phyloP scores from a whole-genome alignment of 2,888 invertebrate genomes.

The Pachymerium ferrugineum region DNA sequence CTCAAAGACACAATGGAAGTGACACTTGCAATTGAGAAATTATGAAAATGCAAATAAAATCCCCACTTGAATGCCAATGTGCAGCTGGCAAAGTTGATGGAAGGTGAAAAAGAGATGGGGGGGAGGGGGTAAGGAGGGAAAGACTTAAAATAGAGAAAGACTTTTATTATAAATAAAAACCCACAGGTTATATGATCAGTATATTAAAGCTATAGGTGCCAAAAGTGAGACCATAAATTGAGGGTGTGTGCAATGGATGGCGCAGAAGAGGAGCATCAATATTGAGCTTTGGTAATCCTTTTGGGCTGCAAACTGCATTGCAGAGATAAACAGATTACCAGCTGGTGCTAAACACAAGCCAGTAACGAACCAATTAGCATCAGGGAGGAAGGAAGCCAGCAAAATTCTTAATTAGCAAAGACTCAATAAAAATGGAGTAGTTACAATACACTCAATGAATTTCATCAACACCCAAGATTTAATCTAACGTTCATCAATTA shows the following conservation, averaged over 20 bases:
- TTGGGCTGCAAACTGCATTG: slow-evolving; percentile 27
- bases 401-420: slow-evolving; percentile 22
- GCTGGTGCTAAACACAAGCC: slow-evolving; percentile 27
- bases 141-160: neutral
- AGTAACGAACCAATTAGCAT: slow-evolving; percentile 27
- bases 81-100: slow-evolving; percentile 12
- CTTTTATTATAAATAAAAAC: slow-evolving; percentile 14
- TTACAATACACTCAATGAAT: slow-evolving; percentile 12
- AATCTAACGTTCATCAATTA: neutral
- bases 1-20: neutral
- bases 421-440: slow-evolving; percentile 8
- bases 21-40: slow-evolving; percentile 16
- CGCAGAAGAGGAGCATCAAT: slow-evolving; percentile 7
- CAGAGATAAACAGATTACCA: slow-evolving; percentile 24
- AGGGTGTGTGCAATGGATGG: slow-evolving; percentile 16
- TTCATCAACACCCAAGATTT: neutral
- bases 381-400: slow-evolving; percentile 1
- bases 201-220: neutral
- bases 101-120: neutral
- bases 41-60: slow-evolving; percentile 24
- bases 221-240: slow-evolving; percentile 19
- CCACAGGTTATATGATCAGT: neutral
- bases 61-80: slow-evolving; percentile 10
- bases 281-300: slow-evolving; percentile 25
- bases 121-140: neutral